phyloP scores from a whole-genome alignment of 2,888 invertebrate species.

The Gymnosoma rotundatum region DNA sequence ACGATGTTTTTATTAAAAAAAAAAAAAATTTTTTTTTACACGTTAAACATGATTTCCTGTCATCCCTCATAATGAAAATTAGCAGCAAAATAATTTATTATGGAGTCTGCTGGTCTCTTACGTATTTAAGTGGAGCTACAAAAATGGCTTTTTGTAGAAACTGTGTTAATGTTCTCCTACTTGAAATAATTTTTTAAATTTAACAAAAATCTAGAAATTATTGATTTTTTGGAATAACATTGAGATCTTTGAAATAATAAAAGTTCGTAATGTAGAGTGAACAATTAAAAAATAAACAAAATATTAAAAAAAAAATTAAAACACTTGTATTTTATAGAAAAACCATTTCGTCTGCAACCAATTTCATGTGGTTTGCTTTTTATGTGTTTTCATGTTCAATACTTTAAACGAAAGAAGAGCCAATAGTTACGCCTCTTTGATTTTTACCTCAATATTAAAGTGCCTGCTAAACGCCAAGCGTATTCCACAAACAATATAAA shows the following conservation, averaged over 20 bases:
- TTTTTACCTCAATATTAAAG: slow-evolving; percentile 64
- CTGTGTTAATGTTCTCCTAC: too few species aligned
- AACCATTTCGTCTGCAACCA: slow-evolving; percentile 44
- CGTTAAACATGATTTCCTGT: slow-evolving; percentile 65
- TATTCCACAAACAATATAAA: slow-evolving; percentile 53
- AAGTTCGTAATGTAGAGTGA: neutral
- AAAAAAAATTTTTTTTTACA: slow-evolving; percentile 49
- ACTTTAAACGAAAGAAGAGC: slow-evolving; percentile 50
- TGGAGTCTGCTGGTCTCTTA: neutral
- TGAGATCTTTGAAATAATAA: neutral
- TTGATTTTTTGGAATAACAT: too few species aligned
- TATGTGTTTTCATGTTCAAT: slow-evolving; percentile 51
- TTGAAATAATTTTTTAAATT: too few species aligned
- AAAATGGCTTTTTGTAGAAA: too few species aligned
- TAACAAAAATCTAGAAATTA: too few species aligned
- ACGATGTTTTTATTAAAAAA: neutral
- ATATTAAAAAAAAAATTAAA: slow-evolving; percentile 31
- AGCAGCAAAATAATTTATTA: slow-evolving; percentile 2
- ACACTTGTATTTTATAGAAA: slow-evolving; percentile 47
- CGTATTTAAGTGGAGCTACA: too few species aligned
- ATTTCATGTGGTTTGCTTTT: slow-evolving; percentile 44
- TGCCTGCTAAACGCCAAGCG: slow-evolving; percentile 64
- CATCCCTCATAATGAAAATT: slow-evolving; percentile 40
- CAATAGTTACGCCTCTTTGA: slow-evolving; percentile 68
- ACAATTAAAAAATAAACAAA: slow-evolving; percentile 5